Conservation (phyloP, 2,797 vertebrate genomes). For the Platyrinchus mystaceus region DNA sequence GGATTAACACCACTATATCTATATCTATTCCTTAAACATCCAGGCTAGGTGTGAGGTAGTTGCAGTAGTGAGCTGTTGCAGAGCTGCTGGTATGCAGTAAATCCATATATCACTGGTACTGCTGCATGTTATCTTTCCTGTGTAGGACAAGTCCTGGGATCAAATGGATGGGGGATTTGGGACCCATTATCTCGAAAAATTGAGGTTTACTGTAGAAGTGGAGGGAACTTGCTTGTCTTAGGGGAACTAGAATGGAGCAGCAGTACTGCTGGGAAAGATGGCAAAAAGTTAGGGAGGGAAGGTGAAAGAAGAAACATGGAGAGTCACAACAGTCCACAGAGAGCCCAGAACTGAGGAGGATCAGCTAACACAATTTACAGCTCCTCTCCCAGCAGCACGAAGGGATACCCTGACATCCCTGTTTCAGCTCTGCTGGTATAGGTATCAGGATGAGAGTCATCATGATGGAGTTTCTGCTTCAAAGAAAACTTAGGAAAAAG, state of each 20-base stretch:
- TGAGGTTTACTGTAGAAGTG: not conserved
- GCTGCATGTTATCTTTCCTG: not conserved
- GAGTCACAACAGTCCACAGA: rapidly evolving
- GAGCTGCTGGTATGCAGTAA: not conserved
- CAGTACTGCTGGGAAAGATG: not conserved
- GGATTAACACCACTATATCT: not conserved
- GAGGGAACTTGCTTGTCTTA: not conserved
- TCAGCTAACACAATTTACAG: not conserved
- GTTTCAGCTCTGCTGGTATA: not conserved
- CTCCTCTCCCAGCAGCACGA: not conserved
- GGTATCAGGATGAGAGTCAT: not conserved
- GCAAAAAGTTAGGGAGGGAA: not conserved
- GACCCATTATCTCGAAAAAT: not conserved
- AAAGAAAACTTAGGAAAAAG: not conserved
- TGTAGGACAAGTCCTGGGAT: not conserved
- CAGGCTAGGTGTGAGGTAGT: not conserved
- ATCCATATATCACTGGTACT: not conserved
- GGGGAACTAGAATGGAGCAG: not conserved
- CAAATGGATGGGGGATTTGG: not conserved
- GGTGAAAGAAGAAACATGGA: not conserved
- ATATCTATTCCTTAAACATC: not conserved
- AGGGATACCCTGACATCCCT: not conserved
- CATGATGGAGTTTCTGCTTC: not conserved
- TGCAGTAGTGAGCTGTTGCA: not conserved
- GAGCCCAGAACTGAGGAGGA: not conserved